These are phyloP conservation scores for Sprattus sprattus DNA, from an alignment of 2,113 vertebrate genomes.

Conservation along the genomic window DNA sequence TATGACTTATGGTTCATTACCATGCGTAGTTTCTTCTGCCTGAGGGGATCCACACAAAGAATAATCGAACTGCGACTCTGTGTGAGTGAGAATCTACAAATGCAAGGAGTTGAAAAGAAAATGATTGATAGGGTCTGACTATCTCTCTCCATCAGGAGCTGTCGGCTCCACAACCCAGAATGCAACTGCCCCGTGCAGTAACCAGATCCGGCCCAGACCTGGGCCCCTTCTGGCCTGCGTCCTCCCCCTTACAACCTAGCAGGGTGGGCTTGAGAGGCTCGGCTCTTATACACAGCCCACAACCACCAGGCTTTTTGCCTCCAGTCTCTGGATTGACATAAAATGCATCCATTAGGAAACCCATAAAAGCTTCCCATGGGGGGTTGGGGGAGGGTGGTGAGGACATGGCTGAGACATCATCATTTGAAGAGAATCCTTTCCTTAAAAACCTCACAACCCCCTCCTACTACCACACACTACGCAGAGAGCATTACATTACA, in stretches of 20 bases:
- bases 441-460: background rate
- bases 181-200: background rate
- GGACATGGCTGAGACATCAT: background rate
- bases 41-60: background rate
- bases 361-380: background rate
- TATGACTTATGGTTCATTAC: background rate
- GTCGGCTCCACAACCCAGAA: background rate
- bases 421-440: background rate
- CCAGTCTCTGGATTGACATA: background rate
- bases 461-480: background rate
- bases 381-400: background rate
- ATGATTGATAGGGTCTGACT: background rate
- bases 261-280: background rate
- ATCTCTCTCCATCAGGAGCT: background rate
- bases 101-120: background rate
- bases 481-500: background rate
- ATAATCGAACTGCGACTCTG: background rate
- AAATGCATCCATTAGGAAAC: slow-evolving; percentile 20
- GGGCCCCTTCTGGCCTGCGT: background rate
- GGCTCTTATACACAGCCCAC: slow-evolving; percentile 18
- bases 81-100: background rate
- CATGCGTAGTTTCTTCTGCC: background rate
- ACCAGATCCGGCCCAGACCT: background rate
- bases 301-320: background rate
- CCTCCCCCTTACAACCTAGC: background rate